Base-by-base conservation (phyloP, 2,888 invertebrate species). In the Eudemis profundana region DNA sequence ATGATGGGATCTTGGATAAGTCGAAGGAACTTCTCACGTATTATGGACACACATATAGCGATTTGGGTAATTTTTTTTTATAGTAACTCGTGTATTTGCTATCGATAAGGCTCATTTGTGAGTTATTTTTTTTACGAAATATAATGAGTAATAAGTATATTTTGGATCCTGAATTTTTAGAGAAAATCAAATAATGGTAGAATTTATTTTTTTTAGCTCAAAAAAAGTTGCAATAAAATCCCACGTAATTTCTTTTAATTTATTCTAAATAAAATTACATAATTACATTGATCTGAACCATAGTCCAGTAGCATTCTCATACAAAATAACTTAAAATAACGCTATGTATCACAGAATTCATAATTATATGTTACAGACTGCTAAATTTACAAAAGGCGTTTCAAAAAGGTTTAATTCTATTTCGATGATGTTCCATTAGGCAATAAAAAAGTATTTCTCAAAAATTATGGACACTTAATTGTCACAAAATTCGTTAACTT, bases 241-340 rank as follows among this genome's bases (percentile, higher is more conserved):
- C 29, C 23, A 44, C 7, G 10, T 47, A 19, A 36, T 44, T 61
- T 53, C n/a, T 21, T 72, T 76, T 61, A 66, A 73, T 84, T 84
- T 84, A 81, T 85, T 81, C 74, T 62, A 76, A 84, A 82, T 81
- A 78, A 79, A 78, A 79, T 78, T 77, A 83, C 71, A 75, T 60
- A 68, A 72, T 78, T 72, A 74, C 66, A 69, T 70, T 76, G 74
- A 21, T 23, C 47, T 74, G 77, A 78, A 81, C 84, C 2, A 3
- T 10, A 19, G 46, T 14, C 53, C 61, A 62, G 53, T 19, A 33
- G 44, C 60, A 68, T 64, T 27, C 38, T 67, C 60, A 66, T 68
- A 61, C 47, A 66, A 66, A 69, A 63, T 56, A 66, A 66, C 65
- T 57, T 65, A 65, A 67, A 61, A 61, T 64, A 65, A 61, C 44